A percentile compares a stretch with the other conserved stretches of the same genome.
phyloP scores from a whole-genome alignment of 2,797 vertebrate species.

The Hylomyscus alleni region DNA sequence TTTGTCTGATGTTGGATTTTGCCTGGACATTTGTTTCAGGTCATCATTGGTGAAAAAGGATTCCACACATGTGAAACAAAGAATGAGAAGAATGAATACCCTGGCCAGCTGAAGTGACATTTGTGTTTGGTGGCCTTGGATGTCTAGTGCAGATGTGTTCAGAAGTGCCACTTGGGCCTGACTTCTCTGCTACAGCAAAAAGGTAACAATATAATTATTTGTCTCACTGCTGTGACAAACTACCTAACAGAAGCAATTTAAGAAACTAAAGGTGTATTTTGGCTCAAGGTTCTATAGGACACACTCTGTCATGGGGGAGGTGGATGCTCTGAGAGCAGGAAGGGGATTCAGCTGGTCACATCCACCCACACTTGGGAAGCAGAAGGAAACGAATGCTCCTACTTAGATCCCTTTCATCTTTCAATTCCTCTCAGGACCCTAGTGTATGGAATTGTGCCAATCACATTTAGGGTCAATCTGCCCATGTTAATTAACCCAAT shows the following conservation, averaged over 20 bases:
- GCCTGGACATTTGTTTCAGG: conserved; percentile 66
- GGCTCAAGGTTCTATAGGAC: background rate
- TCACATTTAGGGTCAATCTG: background rate
- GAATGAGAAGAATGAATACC: background rate
- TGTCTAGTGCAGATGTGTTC: background rate
- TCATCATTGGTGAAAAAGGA: conserved; percentile 47
- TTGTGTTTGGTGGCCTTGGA: background rate
- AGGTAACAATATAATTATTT: background rate
- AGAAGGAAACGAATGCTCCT: background rate
- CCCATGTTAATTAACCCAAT: background rate
- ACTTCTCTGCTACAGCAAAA: no score
- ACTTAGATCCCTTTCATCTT: background rate
- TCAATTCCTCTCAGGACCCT: background rate
- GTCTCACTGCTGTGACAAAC: background rate
- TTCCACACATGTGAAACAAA: conserved; percentile 27
- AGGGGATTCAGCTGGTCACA: background rate
- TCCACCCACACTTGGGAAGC: background rate
- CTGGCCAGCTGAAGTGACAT: background rate
- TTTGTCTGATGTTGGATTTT: conserved; percentile 14
- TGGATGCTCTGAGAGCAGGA: background rate
- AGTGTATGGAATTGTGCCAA: background rate
- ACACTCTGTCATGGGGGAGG: background rate
- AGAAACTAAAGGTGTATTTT: background rate
- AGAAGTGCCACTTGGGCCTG: no score
- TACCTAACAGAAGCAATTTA: background rate